These are phyloP conservation scores for Amphipoea oculea DNA, from an alignment of 2,888 invertebrate species.

Conservation along the genomic window DNA sequence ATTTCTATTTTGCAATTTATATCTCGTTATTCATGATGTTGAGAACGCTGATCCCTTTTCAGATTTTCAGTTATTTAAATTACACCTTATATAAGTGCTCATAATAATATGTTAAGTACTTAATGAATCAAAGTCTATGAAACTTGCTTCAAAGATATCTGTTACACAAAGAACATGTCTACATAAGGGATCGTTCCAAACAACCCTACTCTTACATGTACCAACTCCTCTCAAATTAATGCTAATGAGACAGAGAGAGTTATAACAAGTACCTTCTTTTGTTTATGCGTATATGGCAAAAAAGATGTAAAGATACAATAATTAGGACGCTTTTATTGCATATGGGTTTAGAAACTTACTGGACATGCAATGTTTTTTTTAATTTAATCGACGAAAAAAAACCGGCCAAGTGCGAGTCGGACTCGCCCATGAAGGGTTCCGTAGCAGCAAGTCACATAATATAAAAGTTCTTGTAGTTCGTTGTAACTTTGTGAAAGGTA, in stretches of 20 bases:
- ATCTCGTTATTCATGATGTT: neutral
- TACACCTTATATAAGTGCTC: slow-evolving; percentile 7
- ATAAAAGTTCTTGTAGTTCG: no score
- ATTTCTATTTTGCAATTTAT: neutral
- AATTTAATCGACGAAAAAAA: neutral
- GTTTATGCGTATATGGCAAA: neutral
- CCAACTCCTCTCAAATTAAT: slow-evolving; percentile 12
- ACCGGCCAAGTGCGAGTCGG: no score
- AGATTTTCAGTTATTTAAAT: neutral
- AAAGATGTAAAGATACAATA: neutral
- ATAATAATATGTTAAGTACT: slow-evolving; percentile 11
- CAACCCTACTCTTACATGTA: neutral
- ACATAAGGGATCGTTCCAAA: slow-evolving; percentile 12
- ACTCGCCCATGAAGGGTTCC: no score
- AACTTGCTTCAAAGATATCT: slow-evolving; percentile 50
- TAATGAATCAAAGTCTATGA: slow-evolving; percentile 16
- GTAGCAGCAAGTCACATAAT: no score
- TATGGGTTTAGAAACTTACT: neutral
- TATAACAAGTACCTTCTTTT: neutral
- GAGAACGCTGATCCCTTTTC: neutral
- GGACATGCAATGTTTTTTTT: neutral
- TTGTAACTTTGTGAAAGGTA: no score
- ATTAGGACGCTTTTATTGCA: slow-evolving; percentile 6
- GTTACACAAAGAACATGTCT: slow-evolving; percentile 46
- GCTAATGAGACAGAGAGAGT: slow-evolving; percentile 13